Percentiles rank a stretch among this genome's conserved stretches.
phyloP scores from a whole-genome alignment of 2,113 vertebrate species.

The Onychostruthus taczanowskii region DNA sequence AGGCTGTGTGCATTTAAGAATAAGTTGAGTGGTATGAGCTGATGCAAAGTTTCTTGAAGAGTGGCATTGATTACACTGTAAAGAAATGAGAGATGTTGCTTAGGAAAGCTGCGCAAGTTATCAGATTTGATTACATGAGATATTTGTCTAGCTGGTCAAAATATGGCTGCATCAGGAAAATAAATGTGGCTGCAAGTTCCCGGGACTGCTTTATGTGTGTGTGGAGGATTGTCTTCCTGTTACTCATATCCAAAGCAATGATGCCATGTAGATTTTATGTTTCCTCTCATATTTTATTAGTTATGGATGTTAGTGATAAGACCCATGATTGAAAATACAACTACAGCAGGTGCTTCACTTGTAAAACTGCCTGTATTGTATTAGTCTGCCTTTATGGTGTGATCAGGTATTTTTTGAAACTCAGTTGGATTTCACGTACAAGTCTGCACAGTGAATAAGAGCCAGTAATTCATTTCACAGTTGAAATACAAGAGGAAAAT shows the following conservation, averaged over 20 bases:
- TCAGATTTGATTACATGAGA: not conserved
- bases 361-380: not conserved
- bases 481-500: not conserved
- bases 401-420: not conserved
- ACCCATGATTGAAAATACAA: not conserved
- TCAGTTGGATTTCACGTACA: not conserved
- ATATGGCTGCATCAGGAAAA: not conserved
- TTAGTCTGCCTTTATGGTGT: not conserved
- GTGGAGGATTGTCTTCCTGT: not conserved
- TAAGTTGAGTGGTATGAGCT: not conserved
- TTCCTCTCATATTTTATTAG: not conserved
- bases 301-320: not conserved
- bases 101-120: not conserved
- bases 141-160: not conserved
- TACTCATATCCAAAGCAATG: not conserved
- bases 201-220: not conserved
- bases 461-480: not conserved
- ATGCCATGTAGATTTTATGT: not conserved
- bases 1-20: not conserved
- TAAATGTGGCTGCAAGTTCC: not conserved
- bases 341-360: not conserved
- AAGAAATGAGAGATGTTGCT: not conserved
- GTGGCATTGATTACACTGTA: not conserved
- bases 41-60: not conserved
- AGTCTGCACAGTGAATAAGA: not conserved